Percentiles rank a stretch among this genome's conserved stretches.
These are phyloP conservation scores for Paralvinella palmiformis DNA, from an alignment of 1,140 invertebrate genomes.

Conservation along the genomic window DNA sequence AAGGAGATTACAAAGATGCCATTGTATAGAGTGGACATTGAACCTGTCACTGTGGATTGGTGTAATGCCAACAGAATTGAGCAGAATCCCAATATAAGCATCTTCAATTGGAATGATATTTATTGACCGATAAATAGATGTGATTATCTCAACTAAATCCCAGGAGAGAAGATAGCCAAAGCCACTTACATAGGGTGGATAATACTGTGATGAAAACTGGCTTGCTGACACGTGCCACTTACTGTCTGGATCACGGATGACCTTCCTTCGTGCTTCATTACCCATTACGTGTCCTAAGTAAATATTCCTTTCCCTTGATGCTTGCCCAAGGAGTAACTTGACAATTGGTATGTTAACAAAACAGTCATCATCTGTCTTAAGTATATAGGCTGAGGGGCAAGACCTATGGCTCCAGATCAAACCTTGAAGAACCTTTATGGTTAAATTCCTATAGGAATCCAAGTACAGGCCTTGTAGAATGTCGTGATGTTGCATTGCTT, in stretches of 20 bases:
- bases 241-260: background rate
- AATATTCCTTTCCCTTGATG: background rate
- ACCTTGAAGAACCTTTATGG: background rate
- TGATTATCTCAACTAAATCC: background rate
- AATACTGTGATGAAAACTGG: background rate
- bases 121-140: background rate
- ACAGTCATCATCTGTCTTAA: constrained; percentile 75
- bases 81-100: background rate
- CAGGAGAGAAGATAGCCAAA: background rate
- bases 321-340: background rate
- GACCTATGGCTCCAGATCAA: background rate
- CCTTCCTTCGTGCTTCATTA: background rate
- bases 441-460: constrained; percentile 5
- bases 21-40: background rate
- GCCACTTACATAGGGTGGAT: background rate
- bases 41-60: background rate
- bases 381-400: constrained; percentile 56
- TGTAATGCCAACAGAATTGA: background rate
- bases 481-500: background rate
- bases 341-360: constrained; percentile 63
- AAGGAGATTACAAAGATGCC: background rate
- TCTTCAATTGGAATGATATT: background rate
- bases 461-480: background rate
- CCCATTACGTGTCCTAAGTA: background rate
- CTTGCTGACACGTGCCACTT: background rate